Base-by-base conservation (phyloP, 2,888 invertebrate genomes). In the Euplexia lucipara region DNA sequence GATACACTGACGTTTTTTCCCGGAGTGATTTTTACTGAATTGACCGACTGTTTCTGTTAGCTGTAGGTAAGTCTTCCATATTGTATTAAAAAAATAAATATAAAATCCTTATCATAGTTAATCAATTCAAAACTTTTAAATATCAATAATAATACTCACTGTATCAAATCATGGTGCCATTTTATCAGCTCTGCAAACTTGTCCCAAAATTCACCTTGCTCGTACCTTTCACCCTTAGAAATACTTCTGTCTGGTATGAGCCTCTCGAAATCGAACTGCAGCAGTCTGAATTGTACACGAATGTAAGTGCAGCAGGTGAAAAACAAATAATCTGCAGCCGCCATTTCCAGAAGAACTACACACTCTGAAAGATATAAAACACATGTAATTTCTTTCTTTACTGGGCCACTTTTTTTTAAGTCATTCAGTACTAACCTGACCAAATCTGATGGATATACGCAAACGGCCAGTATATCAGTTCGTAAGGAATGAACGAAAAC, bases 281-380 rank as follows among this genome's bases (percentile, higher is more conserved):
- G 69, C 0, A 87, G 58, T 30, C 78, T 86, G 41, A 88, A 88
- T 5, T 90, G 88, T 0, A 85, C 80, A 8, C 78, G 74, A 10
- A 89, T 85, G 32, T 84, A 78, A 1, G 86, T 86, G 45, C 89
- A 88, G 64, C 81, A 89, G 1, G 84, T 87, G 49, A 86, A 89
- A 52, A 86, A 87, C 5, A 90, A 77, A 16, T 83, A 88, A 34
- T 90, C 90, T 0, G 83, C 82, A 7, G 82, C 87, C 1, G 84
- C 84, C 41, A 90, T 80, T 7, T 83, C 75, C 26, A 87, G 47
- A 1, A 88, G 64, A 0, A 86, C 87, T 53, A 89, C 70, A 66
- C 80, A 83, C 78, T 88, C 90, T 90, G 75, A 39, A 88, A 84
- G 1, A 9, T 20, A 26, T 16, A 32, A 1, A 64, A 62, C 9